Conservation (phyloP, 2,113 vertebrate species). For the Holacanthus passer region DNA sequence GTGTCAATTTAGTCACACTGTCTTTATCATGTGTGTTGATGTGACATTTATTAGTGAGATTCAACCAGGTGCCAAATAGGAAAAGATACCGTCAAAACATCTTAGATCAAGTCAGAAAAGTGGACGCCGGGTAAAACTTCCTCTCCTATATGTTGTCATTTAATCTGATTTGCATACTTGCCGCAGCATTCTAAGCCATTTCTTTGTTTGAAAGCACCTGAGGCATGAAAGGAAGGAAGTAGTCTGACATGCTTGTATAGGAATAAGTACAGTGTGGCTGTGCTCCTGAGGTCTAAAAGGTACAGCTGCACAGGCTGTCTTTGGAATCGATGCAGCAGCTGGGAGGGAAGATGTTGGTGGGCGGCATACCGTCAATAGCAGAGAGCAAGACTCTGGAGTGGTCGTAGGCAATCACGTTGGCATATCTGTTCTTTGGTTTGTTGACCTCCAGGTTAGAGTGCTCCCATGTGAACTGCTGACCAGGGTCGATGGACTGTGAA, state of each 20-base stretch:
- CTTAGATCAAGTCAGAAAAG: conserved; percentile 9
- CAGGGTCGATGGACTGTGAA: conserved; percentile 95
- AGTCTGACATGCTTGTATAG: neutral
- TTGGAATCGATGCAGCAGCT: conserved; percentile 40
- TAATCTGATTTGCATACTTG: conserved; percentile 8
- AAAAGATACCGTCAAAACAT: too few relatives aligned
- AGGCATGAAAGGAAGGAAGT: conserved; percentile 42
- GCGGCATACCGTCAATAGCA: conserved; percentile 93
- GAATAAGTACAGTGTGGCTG: conserved; percentile 31
- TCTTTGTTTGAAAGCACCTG: conserved; percentile 32
- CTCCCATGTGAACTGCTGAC: conserved; percentile 99
- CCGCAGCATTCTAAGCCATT: conserved; percentile 9
- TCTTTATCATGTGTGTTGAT: neutral
- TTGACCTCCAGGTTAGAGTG: conserved; percentile 99
- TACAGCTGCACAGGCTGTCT: neutral
- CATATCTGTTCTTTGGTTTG: conserved; percentile 99
- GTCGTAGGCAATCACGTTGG: conserved; percentile 98
- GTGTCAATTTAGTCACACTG: neutral
- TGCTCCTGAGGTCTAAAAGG: conserved; percentile 27
- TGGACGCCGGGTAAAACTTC: conserved; percentile 10
- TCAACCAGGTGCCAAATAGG: neutral
- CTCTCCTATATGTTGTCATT: conserved; percentile 3
- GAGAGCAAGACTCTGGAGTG: conserved; percentile 96
- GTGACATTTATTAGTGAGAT: neutral
- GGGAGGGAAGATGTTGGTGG: conserved; percentile 38